Evolutionary conservation across 2,797 vertebrate genomes (phyloP).

Genomic region (Liparis tanakae): DNA sequence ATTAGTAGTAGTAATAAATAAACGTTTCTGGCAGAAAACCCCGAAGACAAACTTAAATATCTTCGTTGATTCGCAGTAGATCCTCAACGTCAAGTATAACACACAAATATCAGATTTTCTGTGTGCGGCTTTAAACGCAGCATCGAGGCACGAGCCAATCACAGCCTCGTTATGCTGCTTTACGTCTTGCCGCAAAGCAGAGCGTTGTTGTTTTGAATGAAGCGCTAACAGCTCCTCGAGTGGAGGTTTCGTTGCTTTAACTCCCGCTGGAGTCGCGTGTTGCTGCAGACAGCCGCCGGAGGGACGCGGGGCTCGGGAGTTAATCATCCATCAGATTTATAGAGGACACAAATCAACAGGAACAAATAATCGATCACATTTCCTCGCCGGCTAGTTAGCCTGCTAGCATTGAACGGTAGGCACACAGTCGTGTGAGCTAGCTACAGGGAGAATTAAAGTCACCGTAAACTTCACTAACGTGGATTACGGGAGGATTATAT

Average conservation of each 20-base stretch:
- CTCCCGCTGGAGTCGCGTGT: fast-evolving
- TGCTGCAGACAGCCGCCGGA: constrained; percentile 17
- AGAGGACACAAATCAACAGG: not conserved
- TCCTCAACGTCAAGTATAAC: too few species aligned
- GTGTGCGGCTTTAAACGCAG: constrained; percentile 4
- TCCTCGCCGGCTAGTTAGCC: not conserved
- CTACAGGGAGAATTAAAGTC: not conserved
- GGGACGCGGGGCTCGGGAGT: not conserved
- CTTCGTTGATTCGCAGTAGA: too few species aligned
- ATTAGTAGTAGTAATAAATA: too few species aligned
- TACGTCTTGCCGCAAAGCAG: constrained; percentile 48
- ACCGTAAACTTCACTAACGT: not conserved
- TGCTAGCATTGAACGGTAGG: constrained; percentile 3
- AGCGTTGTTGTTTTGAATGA: not conserved
- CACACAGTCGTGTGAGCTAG: not conserved
- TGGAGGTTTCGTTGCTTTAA: not conserved
- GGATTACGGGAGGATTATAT: not conserved
- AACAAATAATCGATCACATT: not conserved
- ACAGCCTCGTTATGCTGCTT: not conserved
- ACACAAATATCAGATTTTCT: constrained; percentile 1
- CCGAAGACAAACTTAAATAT: too few species aligned
- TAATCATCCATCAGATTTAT: not conserved
- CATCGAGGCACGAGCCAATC: constrained; percentile 46
- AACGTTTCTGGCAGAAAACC: too few species aligned
- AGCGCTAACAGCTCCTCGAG: too few species aligned